These are phyloP conservation scores for Zaprionus ornatus DNA, from an alignment of 1,140 invertebrate genomes.

Conservation along the genomic window DNA sequence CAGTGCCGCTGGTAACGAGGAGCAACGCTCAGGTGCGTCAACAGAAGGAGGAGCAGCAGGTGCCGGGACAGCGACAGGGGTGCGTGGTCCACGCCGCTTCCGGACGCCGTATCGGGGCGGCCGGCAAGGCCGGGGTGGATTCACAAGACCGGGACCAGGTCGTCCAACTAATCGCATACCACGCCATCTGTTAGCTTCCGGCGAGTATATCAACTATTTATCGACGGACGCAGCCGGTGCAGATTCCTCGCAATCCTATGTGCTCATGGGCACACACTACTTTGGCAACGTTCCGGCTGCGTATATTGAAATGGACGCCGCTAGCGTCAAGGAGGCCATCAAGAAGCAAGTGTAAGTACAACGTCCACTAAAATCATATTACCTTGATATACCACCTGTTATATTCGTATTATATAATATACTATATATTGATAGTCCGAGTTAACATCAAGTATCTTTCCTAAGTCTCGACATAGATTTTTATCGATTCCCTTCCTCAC, in stretches of 20 bases:
- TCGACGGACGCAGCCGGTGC: conserved; percentile 75
- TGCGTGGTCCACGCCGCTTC: conserved; percentile 72
- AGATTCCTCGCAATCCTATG: conserved; percentile 83
- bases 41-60: conserved; percentile 52
- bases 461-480: background rate
- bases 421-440: background rate
- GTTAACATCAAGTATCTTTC: background rate
- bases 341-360: conserved; percentile 92
- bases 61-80: conserved; percentile 44
- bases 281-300: conserved; percentile 84
- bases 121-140: conserved; percentile 77
- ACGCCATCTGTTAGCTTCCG: conserved; percentile 82
- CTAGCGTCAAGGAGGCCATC: conserved; percentile 90
- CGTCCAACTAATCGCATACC: conserved; percentile 82
- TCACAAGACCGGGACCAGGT: conserved; percentile 82
- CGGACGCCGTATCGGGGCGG: conserved; percentile 80
- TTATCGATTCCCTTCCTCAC: background rate
- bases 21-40: conserved; percentile 54
- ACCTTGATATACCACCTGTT: background rate
- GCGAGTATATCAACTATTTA: conserved; percentile 75
- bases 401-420: background rate
- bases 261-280: conserved; percentile 87
- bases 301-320: conserved; percentile 85
- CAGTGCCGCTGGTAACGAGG: conserved; percentile 50
- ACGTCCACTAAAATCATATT: background rate